These are phyloP conservation scores for Megastigmus dorsalis DNA, from an alignment of 2,888 invertebrate genomes.

Conservation along the genomic window DNA sequence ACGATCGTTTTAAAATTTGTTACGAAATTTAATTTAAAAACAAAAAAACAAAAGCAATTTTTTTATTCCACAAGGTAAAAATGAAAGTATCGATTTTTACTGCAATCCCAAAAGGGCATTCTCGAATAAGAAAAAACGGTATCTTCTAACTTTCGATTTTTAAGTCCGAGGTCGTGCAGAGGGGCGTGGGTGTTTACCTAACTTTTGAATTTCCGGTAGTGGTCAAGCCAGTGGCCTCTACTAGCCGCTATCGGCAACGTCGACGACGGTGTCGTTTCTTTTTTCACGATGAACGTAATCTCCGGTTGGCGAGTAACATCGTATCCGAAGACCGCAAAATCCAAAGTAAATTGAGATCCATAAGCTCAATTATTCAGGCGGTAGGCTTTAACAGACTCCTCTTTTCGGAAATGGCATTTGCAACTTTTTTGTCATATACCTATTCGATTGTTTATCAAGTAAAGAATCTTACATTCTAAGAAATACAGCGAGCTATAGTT, in stretches of 20 bases:
- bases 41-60: too few relatives aligned
- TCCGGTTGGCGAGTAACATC: slow-evolving; percentile 45
- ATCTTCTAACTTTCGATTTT: slow-evolving; percentile 7
- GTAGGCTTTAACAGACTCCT: background rate
- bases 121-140: too few relatives aligned
- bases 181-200: slow-evolving; percentile 13
- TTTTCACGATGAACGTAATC: slow-evolving; percentile 49
- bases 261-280: slow-evolving; percentile 19
- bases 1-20: too few relatives aligned
- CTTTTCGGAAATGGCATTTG: too few relatives aligned
- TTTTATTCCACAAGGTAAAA: too few relatives aligned
- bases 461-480: too few relatives aligned
- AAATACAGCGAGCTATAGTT: too few relatives aligned
- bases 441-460: too few relatives aligned
- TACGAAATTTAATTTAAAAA: too few relatives aligned
- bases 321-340: slow-evolving; percentile 39
- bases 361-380: slow-evolving; percentile 47
- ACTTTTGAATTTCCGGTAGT: slow-evolving; percentile 51
- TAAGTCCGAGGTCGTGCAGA: background rate
- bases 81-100: too few relatives aligned
- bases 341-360: slow-evolving; percentile 43
- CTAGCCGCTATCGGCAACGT: background rate
- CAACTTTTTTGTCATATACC: too few relatives aligned
- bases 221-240: slow-evolving; percentile 25
- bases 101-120: too few relatives aligned